Conservation (phyloP, 2,888 invertebrate species). For the Elmis aenea region DNA sequence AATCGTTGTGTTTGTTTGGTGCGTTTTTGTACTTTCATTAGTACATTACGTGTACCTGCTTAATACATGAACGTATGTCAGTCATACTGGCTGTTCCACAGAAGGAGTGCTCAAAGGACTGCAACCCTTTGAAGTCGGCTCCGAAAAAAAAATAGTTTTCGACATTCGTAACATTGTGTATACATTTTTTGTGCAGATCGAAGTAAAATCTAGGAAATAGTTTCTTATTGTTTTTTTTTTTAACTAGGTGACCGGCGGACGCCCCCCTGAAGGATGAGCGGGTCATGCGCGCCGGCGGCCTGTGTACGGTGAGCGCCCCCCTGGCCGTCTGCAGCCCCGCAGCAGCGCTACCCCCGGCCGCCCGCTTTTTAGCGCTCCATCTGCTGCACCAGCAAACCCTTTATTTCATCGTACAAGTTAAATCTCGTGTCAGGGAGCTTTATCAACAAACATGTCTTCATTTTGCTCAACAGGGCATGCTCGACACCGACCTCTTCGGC, state of each 20-base stretch:
- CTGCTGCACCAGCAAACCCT: conserved; percentile 58
- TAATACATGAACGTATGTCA: too few species aligned
- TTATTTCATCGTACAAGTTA: conserved; percentile 64
- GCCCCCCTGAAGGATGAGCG: conserved; percentile 43
- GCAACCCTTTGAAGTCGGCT: too few species aligned
- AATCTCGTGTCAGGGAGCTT: conserved; percentile 78
- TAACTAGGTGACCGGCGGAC: conserved; percentile 26
- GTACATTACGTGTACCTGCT: too few species aligned
- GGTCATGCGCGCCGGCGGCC: conserved; percentile 54
- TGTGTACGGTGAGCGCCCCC: conserved; percentile 78
- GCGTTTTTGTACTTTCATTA: too few species aligned
- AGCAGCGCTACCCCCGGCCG: conserved; percentile 56
- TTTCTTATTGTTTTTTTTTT: conserved; percentile 7
- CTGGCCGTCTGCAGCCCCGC: conserved; percentile 70
- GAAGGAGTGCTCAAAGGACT: too few species aligned
- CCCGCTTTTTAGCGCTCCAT: conserved; percentile 61
- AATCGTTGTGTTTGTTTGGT: too few species aligned
- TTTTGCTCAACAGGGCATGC: conserved; percentile 76
- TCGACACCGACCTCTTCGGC: conserved; percentile 81
- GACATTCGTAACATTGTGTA: too few species aligned
- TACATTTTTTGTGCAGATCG: too few species aligned
- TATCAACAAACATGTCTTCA: conserved; percentile 75
- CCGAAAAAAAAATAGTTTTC: too few species aligned
- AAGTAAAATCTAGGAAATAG: too few species aligned
- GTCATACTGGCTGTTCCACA: too few species aligned